Base-by-base conservation (phyloP, 2,888 invertebrate genomes). In the Pterostichus madidus region DNA sequence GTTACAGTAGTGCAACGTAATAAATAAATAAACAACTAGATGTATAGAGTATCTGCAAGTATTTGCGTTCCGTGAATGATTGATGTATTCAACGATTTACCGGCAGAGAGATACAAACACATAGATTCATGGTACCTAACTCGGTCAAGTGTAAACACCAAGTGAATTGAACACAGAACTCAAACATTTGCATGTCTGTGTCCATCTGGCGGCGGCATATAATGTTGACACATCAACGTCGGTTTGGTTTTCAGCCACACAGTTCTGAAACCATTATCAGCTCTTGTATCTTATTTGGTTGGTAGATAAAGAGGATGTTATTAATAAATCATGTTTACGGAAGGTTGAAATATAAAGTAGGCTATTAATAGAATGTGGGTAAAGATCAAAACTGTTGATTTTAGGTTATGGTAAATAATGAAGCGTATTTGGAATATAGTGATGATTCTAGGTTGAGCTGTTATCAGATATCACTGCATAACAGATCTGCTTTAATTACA, bases 81-180 rank as follows among this genome's bases (percentile, higher is more conserved):
- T 71, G 68, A 71, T 71, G 44, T 71, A 7, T 39, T 39, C 44
- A 52, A 13, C 2, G 39, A 17, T 7, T 39, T 8, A 39, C 8
- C 6, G 39, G 44, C 35, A 24, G 8, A 61, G 31, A 44, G 77
- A 39, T 17, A 39, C 7, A 39, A 39, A 6, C 7, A 6, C 7
- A 39, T 39, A 39, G 39, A 39, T 7, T 35, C 24, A n/a, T 44
- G 31, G 44, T 24, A 24, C 24, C 24, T 2, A 24, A 3, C 24
- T 24, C 59, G 77, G 77, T 77, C 77, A 77, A 77, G 59, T 59
- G 68, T 71, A 71, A 71, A 71, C 68, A 71, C n/a, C 32, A 17
- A 77, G 59, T 77, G 77, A 59, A 77, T 77, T 77, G 77, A 59
- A 35, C 59, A 59, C 56, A 39, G 59, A 77, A 59, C 39, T 77